Evolutionary conservation across 2,797 vertebrate genomes (phyloP).

Genomic region (Oryzias dopingdopingensis): DNA sequence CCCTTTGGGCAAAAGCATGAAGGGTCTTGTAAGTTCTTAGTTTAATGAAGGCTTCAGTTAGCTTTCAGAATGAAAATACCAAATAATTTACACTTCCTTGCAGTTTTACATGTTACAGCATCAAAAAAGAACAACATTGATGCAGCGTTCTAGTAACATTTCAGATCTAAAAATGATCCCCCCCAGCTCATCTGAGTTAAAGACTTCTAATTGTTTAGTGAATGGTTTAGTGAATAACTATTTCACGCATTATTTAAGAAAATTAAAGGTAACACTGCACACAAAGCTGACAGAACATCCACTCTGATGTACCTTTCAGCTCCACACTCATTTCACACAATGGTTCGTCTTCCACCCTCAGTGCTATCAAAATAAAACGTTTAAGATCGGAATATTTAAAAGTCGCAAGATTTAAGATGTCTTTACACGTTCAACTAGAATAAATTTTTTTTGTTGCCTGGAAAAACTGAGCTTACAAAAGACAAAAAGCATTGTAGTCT

Average conservation of each 20-base stretch:
- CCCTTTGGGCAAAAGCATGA: too few species aligned
- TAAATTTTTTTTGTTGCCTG: background rate
- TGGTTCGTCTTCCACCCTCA: conserved; percentile 81
- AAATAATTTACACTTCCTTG: too few species aligned
- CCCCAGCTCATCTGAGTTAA: background rate
- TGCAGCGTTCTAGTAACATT: too few species aligned
- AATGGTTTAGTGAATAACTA: too few species aligned
- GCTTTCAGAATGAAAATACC: too few species aligned
- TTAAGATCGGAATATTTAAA: conserved; percentile 27
- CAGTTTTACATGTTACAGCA: too few species aligned
- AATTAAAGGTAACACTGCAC: background rate
- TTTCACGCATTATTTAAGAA: too few species aligned
- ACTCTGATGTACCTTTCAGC: conserved; percentile 76
- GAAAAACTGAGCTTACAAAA: background rate
- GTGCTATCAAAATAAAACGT: conserved; percentile 77
- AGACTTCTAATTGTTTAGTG: too few species aligned
- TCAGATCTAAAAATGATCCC: too few species aligned
- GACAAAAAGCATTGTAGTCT: background rate
- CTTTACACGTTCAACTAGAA: background rate
- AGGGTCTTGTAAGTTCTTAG: too few species aligned
- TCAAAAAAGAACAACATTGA: too few species aligned
- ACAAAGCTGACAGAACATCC: conserved; percentile 15
- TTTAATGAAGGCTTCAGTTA: too few species aligned
- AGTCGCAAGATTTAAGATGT: background rate
- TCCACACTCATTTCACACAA: conserved; percentile 80